phyloP scores from a whole-genome alignment of 2,797 vertebrate species.

The Threskiornis aethiopicus region DNA sequence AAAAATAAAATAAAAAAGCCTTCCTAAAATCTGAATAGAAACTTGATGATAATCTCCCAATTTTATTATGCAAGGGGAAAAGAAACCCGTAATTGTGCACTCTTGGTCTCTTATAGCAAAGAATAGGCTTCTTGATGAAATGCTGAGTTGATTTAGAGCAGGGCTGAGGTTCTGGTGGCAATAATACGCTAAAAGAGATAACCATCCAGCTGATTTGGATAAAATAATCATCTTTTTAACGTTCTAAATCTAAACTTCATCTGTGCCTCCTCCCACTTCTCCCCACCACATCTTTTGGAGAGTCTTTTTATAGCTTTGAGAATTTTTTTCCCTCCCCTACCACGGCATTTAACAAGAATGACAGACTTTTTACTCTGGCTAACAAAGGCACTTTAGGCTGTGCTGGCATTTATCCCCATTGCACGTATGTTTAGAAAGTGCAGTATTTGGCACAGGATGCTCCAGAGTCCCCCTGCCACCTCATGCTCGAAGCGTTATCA shows the following conservation, averaged over 20 bases:
- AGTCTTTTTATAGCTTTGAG: conserved; percentile 45
- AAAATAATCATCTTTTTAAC: conserved; percentile 70
- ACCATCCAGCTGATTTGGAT: conserved; percentile 60
- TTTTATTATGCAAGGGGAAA: conserved; percentile 69
- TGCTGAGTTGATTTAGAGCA: conserved; percentile 54
- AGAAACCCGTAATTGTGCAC: conserved; percentile 73
- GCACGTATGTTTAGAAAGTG: not conserved
- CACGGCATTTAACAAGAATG: not conserved
- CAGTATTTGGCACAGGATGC: not conserved
- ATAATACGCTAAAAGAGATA: conserved; percentile 57
- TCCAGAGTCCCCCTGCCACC: not conserved
- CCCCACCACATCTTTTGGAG: conserved; percentile 13
- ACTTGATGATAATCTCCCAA: conserved; percentile 80
- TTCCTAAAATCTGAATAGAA: conserved; percentile 78
- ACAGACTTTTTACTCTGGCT: not conserved
- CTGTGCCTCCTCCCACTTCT: conserved; percentile 1
- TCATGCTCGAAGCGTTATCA: not conserved
- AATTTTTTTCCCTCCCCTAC: not conserved
- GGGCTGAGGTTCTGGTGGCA: conserved; percentile 51
- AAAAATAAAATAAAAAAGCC: conserved; percentile 70
- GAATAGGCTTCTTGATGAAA: conserved; percentile 76
- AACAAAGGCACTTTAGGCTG: not conserved
- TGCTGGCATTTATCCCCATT: not conserved
- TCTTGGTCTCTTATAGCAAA: conserved; percentile 64
- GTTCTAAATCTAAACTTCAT: conserved; percentile 55